A percentile compares a stretch with the other conserved stretches of the same genome.
These are phyloP conservation scores for Pherbina coryleti DNA, from an alignment of 2,888 invertebrate genomes.

Conservation along the genomic window DNA sequence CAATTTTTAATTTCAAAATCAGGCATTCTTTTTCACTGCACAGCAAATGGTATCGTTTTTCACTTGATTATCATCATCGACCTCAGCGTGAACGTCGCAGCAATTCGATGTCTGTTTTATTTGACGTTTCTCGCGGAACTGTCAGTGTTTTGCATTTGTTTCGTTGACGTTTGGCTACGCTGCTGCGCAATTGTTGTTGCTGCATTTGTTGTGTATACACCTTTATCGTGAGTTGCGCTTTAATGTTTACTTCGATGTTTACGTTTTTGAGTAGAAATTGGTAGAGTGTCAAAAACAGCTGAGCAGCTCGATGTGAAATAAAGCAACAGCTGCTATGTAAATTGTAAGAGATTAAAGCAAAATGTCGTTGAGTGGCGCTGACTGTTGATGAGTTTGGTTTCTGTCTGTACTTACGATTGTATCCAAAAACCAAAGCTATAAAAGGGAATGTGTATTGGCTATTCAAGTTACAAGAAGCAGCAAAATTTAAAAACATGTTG, in stretches of 20 bases:
- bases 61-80: not conserved
- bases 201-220: not conserved
- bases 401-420: not conserved
- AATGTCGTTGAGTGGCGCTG: not conserved
- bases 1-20: constrained; percentile 17
- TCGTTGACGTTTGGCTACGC: not conserved
- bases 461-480: no score
- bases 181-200: not conserved
- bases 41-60: not conserved
- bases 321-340: not conserved
- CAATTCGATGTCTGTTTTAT: not conserved
- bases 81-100: not conserved
- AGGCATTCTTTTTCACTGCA: constrained; percentile 12
- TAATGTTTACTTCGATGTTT: constrained; percentile 21
- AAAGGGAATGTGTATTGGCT: no score
- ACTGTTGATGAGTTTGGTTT: not conserved
- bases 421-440: no score
- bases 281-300: not conserved
- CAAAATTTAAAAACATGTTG: no score
- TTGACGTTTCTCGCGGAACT: constrained; percentile 22
- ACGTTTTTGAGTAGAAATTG: not conserved
- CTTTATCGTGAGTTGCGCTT: not conserved
- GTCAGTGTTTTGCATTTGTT: not conserved
- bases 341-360: not conserved
- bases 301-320: not conserved